Evolutionary conservation across 2,888 invertebrate species (phyloP), one percentile per base, ranked within the genome.

Genomic region (Omphaloscelis lunosa): DNA sequence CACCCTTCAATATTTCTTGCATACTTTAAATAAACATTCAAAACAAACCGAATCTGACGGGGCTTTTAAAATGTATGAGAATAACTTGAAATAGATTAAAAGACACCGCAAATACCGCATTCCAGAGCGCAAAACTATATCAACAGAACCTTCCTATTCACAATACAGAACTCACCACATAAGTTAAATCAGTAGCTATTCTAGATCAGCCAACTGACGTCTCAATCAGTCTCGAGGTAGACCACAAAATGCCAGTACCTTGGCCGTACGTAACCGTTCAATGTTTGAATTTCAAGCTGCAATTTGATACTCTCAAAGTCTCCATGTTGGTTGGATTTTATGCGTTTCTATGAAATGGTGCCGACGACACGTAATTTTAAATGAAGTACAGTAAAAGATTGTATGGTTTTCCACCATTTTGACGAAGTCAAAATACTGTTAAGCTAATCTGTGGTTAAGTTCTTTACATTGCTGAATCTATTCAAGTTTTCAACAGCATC

Each of bases 161-260:
- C 69, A 78, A 74, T 56, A 70, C 67, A 56, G 27, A 51, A 48
- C 62, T 83, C n/a, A 62, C 68, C 66, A 63, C 63, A 72, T 69
- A 73, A 71, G 63, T 84, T 63, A 79, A 70, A 75, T 81, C 39
- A 51, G 72, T 53, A 65, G 59, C 41, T 66, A 63, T 82, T 85
- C 70, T 70, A 70, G 48, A 63, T 66, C 75, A 63, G 56, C 62
- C 7, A 9, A 70, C 66, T 71, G 75, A 84, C 56, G 66, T 78
- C 75, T 78, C 86, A 71, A 86, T 77, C 78, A 63, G 58, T 72
- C 72, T 72, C 39, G 72, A 62, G 72, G 72, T 48, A 86, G 56
- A 84, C 83, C 86, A 53, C 86, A 72, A 48, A 63, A 69, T 66
- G n/a, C 27, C 3, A 39, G 11, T 63, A 62, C 62, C 63, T 61